Evolutionary conservation across 2,888 invertebrate species (phyloP), one percentile per base, ranked within the genome.

Genomic region (Napeogenes sylphis): DNA sequence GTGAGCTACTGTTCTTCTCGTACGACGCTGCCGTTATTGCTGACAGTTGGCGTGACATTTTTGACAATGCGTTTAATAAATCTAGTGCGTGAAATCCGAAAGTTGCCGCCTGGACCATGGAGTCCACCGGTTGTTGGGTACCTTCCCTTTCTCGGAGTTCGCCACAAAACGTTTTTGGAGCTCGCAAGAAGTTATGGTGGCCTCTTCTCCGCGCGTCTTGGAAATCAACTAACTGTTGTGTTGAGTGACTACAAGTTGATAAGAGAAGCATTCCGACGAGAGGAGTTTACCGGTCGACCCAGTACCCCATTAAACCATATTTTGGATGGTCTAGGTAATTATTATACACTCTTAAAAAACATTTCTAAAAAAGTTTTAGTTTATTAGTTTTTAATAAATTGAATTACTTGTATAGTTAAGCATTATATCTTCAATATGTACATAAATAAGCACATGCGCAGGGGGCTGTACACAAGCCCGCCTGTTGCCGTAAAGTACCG

Each of bases 241-340:
- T 91, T 98, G 74, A 95, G 95, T 87, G 97, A 97, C 89, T 95
- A 96, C 85, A 94, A 94, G 79, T 92, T 95, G 79, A 97, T 98
- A 76, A 92, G 97, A 68, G 96, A 97, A 80, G 94, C 96, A 38
- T 97, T 97, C 83, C 92, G 95, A 14, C 93, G 94, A 59, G 96
- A 96, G 77, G 96, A 96, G 77, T 97, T 97, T 85, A 96, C 96
- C 71, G 97, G 96, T 63, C 93, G 97, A 62, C 98, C 98, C 64
- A 94, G 93, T 78, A 96, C 95, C 42, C 96, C 96, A 66, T 94
- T 97, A 79, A 96, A 94, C 92, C 94, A 94, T 77, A 95, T 97
- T 60, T 91, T 98, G 59, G 96, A 95, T 77, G 97, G 97, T 75
- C 96, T 96, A 73, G 97, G 97, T 97, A 84, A 95, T 96, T 55